A percentile compares a stretch with the other conserved stretches of the same genome.
These are phyloP conservation scores for Cardiocondyla obscurior DNA, from an alignment of 1,140 invertebrate genomes.

Conservation along the genomic window DNA sequence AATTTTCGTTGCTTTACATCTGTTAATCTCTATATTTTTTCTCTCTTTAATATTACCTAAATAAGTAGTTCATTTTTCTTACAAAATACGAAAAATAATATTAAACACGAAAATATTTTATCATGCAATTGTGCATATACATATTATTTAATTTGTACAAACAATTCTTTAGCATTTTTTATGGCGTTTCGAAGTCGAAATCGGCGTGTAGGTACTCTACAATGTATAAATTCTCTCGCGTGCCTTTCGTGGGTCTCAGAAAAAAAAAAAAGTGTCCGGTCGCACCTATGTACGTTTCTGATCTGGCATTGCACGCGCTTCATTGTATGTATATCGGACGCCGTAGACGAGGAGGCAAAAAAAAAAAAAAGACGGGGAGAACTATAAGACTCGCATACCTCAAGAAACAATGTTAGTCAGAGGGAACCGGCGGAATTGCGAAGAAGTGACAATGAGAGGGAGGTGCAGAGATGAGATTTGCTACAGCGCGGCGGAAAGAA, in stretches of 20 bases:
- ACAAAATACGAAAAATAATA: too few relatives aligned
- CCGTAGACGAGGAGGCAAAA: slow-evolving; percentile 32
- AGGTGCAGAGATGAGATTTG: slow-evolving; percentile 9
- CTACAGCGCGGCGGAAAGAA: slow-evolving; percentile 57
- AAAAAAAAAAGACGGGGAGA: not conserved
- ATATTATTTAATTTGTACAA: not conserved
- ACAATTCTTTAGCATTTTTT: not conserved
- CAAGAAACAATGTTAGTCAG: slow-evolving; percentile 73
- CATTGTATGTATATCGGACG: slow-evolving; percentile 80
- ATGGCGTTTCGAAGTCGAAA: not conserved
- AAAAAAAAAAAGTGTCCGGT: slow-evolving; percentile 15
- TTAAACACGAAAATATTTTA: too few relatives aligned
- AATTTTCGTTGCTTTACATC: not conserved
- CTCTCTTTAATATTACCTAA: not conserved
- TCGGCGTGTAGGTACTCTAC: slow-evolving; percentile 47
- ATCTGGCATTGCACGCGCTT: slow-evolving; percentile 66
- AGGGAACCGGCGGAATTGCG: not conserved
- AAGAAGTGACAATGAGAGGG: slow-evolving; percentile 56
- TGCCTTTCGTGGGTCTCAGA: slow-evolving; percentile 10
- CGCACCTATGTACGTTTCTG: slow-evolving; percentile 66
- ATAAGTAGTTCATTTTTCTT: not conserved
- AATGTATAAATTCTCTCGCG: slow-evolving; percentile 60
- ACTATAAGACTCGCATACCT: slow-evolving; percentile 25
- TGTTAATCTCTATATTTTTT: not conserved
- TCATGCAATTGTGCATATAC: too few relatives aligned